Percentiles rank a stretch among this genome's conserved stretches.
Evolutionary conservation across 2,113 vertebrate genomes (phyloP).

Genomic region (Meles meles): DNA sequence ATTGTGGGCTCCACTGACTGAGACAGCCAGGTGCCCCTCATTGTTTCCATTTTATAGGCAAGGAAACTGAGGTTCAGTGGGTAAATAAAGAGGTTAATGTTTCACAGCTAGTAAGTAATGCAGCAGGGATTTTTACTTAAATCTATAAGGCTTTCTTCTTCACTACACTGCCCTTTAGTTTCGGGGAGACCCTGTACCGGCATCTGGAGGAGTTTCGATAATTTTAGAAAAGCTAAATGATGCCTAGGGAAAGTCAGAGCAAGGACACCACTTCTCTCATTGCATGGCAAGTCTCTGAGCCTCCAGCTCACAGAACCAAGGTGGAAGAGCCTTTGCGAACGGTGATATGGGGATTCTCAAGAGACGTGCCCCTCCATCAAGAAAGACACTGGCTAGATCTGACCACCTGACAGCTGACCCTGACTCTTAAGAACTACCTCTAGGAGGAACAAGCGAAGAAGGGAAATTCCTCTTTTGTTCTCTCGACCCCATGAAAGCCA

Average conservation of each 20-base stretch:
- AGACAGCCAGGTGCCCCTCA: not conserved
- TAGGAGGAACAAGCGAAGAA: not conserved
- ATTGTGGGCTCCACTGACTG: not conserved
- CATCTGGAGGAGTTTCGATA: not conserved
- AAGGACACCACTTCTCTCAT: not conserved
- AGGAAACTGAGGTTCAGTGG: not conserved
- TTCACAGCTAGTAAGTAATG: not conserved
- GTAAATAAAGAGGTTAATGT: not conserved
- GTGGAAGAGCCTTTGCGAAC: not conserved
- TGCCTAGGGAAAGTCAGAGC: not conserved
- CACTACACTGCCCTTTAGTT: not conserved
- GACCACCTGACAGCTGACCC: not conserved
- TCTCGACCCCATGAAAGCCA: not conserved
- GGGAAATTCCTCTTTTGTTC: not conserved
- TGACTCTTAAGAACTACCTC: not conserved
- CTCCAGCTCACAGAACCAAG: not conserved
- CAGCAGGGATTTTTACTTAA: not conserved
- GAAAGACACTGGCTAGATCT: not conserved
- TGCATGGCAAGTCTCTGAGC: not conserved
- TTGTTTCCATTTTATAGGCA: not conserved
- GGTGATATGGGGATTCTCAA: not conserved
- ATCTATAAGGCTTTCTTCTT: not conserved
- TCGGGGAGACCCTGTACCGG: not conserved
- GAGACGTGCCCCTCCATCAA: not conserved
- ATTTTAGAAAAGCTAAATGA: not conserved